A percentile compares a stretch with the other conserved stretches of the same genome.
These are phyloP conservation scores for Centruroides vittatus DNA, from an alignment of 1,140 invertebrate species.

Conservation along the genomic window DNA sequence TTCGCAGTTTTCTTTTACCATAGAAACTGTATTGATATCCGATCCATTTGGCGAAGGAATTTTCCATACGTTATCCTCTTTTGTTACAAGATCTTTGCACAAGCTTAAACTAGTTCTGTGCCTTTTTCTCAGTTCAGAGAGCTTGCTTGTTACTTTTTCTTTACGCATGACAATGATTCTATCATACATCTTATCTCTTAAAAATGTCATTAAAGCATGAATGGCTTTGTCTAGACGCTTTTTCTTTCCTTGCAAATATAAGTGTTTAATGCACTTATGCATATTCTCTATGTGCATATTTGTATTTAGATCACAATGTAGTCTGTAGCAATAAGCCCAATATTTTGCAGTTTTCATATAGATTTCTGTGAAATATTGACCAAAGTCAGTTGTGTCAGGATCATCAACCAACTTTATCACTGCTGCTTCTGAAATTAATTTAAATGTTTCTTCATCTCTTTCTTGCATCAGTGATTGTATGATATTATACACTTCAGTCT, in stretches of 20 bases:
- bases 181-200: constrained; percentile 42
- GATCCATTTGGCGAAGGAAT: too few species aligned
- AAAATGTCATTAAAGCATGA: constrained; percentile 24
- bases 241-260: constrained; percentile 8
- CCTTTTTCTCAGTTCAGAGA: constrained; percentile 49
- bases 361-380: constrained; percentile 2
- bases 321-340: constrained; percentile 2
- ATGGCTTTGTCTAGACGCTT: constrained; percentile 5
- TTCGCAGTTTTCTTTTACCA: too few species aligned
- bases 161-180: constrained; percentile 22
- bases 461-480: constrained; percentile 1
- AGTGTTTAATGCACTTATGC: constrained; percentile 2
- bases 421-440: not conserved
- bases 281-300: constrained; percentile 7
- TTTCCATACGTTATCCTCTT: too few species aligned
- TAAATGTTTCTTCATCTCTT: not conserved
- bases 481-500: not conserved
- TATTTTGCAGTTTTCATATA: not conserved
- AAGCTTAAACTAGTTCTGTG: constrained; percentile 1
- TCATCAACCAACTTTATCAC: not conserved
- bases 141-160: constrained; percentile 41
- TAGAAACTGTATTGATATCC: too few species aligned
- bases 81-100: too few species aligned
- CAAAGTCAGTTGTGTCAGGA: constrained; percentile 1
- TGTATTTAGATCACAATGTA: constrained; percentile 2